These are phyloP conservation scores for Propithecus coquereli DNA, from an alignment of 2,113 vertebrate genomes.

Conservation along the genomic window DNA sequence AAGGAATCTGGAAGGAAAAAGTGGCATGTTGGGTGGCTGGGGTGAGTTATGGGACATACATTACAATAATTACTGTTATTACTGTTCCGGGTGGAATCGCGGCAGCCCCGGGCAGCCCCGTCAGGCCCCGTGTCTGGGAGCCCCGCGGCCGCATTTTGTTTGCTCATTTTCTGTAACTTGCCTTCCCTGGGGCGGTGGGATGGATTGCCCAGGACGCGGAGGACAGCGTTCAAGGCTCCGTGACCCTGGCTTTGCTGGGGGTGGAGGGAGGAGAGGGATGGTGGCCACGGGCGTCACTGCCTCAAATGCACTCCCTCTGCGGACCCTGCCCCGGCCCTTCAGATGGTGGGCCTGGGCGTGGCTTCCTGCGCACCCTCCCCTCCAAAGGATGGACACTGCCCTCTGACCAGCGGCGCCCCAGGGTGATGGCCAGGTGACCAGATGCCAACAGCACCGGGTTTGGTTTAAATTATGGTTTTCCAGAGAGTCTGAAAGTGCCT, in stretches of 20 bases:
- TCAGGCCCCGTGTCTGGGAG: background rate
- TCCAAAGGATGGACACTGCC: background rate
- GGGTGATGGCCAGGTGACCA: background rate
- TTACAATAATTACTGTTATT: background rate
- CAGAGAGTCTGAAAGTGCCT: slow-evolving; percentile 71
- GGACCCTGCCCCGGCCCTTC: background rate
- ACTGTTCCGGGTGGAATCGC: background rate
- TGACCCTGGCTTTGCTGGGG: background rate
- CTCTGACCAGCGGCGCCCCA: rapidly evolving
- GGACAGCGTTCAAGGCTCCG: too few species aligned
- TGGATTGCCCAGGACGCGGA: background rate
- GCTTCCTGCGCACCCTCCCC: background rate
- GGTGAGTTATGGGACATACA: background rate
- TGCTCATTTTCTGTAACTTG: background rate
- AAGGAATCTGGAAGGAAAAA: background rate
- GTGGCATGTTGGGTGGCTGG: background rate
- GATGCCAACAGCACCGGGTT: slow-evolving; percentile 57
- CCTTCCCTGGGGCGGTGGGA: background rate
- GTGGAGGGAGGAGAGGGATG: background rate
- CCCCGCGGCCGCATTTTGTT: background rate
- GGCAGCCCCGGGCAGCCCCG: background rate
- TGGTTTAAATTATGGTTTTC: slow-evolving; percentile 75
- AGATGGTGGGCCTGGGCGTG: background rate
- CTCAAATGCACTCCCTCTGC: background rate
- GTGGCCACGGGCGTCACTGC: background rate